phyloP scores from a whole-genome alignment of 1,140 invertebrate genomes.

The Drosophila pallidifrons region DNA sequence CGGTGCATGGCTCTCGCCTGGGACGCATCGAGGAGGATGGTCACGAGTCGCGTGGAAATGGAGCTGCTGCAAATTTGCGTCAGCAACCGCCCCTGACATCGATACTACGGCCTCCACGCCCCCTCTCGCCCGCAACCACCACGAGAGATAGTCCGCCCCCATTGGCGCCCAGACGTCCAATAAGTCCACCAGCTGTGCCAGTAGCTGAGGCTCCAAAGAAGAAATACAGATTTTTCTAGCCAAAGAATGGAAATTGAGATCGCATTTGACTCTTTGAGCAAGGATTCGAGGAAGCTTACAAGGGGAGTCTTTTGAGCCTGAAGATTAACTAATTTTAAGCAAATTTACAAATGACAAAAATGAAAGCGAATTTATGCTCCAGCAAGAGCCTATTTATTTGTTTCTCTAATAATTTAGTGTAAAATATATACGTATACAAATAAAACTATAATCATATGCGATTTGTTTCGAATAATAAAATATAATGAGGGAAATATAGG shows the following conservation, averaged over 20 bases:
- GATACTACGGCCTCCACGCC: slow-evolving; percentile 63
- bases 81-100: slow-evolving; percentile 46
- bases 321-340: slow-evolving; percentile 40
- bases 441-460: not conserved
- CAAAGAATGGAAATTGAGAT: not conserved
- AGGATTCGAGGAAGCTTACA: not conserved
- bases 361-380: slow-evolving; percentile 56
- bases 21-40: slow-evolving; percentile 74
- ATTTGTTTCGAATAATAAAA: not conserved
- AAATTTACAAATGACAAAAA: slow-evolving; percentile 66
- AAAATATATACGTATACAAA: slow-evolving; percentile 16
- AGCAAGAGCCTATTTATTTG: slow-evolving; percentile 51
- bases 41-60: slow-evolving; percentile 32
- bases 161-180: slow-evolving; percentile 57
- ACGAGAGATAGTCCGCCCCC: slow-evolving; percentile 59
- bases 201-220: slow-evolving; percentile 61
- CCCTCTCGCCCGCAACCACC: slow-evolving; percentile 48
- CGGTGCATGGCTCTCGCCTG: slow-evolving; percentile 72
- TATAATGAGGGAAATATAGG: too few species aligned
- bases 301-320: slow-evolving; percentile 34
- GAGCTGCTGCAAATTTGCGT: not conserved
- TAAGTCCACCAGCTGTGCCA: slow-evolving; percentile 34
- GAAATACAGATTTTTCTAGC: slow-evolving; percentile 73
- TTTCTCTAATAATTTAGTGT: slow-evolving; percentile 51
- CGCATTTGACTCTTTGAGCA: slow-evolving; percentile 11